Percentiles rank a stretch among this genome's conserved stretches.
Conservation (phyloP, 2,113 vertebrate species). For the Gymnobelideus leadbeateri region DNA sequence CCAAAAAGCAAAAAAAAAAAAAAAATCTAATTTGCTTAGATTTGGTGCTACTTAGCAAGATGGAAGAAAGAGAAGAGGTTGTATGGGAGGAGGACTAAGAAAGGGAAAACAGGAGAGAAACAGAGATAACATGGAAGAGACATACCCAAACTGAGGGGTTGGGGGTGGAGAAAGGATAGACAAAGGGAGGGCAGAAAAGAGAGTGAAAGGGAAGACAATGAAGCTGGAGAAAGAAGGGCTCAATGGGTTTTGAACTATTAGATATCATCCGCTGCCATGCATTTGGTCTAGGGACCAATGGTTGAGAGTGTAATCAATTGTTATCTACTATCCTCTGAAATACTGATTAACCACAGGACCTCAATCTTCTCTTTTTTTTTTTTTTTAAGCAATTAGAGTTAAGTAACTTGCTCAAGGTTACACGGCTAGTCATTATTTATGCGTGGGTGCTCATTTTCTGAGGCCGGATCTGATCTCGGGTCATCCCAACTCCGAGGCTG, state of each 20-base stretch:
- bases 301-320: not conserved
- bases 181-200: conserved; percentile 17
- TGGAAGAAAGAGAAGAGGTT: not conserved
- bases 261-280: not conserved
- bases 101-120: not conserved
- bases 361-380: too few relatives aligned
- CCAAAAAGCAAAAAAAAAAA: too few relatives aligned
- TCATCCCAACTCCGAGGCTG: too few relatives aligned
- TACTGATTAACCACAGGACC: conserved; percentile 9
- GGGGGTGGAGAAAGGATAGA: too few relatives aligned
- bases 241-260: not conserved
- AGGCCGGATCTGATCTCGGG: too few relatives aligned
- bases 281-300: not conserved
- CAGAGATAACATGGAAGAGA: not conserved
- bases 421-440: too few relatives aligned
- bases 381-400: too few relatives aligned
- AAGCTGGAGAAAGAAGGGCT: not conserved
- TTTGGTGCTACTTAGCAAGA: conserved; percentile 26
- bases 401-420: too few relatives aligned
- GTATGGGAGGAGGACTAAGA: conserved; percentile 16
- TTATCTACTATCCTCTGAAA: conserved; percentile 55
- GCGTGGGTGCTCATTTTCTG: too few relatives aligned
- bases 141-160: conserved; percentile 2
- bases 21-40: conserved; percentile 15
- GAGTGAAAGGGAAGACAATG: not conserved